Conservation (phyloP, 2,888 invertebrate species). For the Ethmia dodecea region DNA sequence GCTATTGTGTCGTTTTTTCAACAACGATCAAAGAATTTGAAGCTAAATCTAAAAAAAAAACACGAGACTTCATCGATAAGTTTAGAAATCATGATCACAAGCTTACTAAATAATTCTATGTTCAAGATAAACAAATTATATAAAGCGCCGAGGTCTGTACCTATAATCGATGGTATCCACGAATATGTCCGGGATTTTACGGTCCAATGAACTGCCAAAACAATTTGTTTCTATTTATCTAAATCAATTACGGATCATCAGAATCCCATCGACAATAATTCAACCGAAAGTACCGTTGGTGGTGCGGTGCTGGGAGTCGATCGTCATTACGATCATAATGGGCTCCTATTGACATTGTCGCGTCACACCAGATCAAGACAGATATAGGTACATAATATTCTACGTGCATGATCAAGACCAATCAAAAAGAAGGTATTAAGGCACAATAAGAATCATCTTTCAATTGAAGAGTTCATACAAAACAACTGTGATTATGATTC, state of each 20-base stretch:
- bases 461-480: no score
- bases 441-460: neutral
- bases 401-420: constrained; percentile 9
- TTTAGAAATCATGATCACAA: no score
- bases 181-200: constrained; percentile 8
- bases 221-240: constrained; percentile 6
- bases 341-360: constrained; percentile 11
- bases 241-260: constrained; percentile 8
- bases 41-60: no score
- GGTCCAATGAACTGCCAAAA: constrained; percentile 11
- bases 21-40: no score
- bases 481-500: no score
- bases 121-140: neutral
- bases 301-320: neutral
- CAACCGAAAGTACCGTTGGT: constrained; percentile 8
- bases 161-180: constrained; percentile 3
- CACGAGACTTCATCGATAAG: no score
- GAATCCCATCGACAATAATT: constrained; percentile 5
- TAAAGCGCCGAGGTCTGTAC: neutral
- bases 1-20: no score
- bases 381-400: no score
- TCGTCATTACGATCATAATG: constrained; percentile 4
- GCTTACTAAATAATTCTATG: neutral
- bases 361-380: constrained; percentile 9
- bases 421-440: constrained; percentile 6